A percentile compares a stretch with the other conserved stretches of the same genome.
phyloP scores from a whole-genome alignment of 2,797 vertebrate species.

The Anabas testudineus region DNA sequence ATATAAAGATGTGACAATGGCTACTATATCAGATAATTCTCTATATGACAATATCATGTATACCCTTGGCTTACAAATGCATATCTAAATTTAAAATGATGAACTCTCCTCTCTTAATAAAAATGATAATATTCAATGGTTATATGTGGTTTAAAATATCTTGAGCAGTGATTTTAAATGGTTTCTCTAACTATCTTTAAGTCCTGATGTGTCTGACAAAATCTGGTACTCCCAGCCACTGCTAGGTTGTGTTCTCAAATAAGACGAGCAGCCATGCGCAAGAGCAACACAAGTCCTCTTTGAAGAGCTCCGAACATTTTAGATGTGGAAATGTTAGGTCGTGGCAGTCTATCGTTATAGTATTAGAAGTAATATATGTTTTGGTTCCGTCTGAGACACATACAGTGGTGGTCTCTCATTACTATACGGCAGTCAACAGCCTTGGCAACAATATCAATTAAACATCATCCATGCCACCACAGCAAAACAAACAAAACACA shows the following conservation, averaged over 20 bases:
- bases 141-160: background rate
- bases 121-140: background rate
- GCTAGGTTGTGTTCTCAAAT: conserved; percentile 40
- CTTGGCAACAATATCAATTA: conserved; percentile 65
- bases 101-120: background rate
- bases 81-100: conserved; percentile 8
- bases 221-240: conserved; percentile 25
- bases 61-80: background rate
- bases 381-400: conserved; percentile 67
- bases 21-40: background rate
- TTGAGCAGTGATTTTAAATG: background rate
- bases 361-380: conserved; percentile 79
- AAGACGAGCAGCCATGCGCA: conserved; percentile 5
- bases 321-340: conserved; percentile 46
- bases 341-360: conserved; percentile 53
- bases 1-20: conserved; percentile 4
- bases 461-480: conserved; percentile 29
- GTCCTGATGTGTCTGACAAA: conserved; percentile 23
- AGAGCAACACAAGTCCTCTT: conserved; percentile 36
- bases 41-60: background rate
- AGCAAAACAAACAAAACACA: conserved; percentile 32
- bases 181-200: conserved; percentile 18
- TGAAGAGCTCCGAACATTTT: conserved; percentile 44
- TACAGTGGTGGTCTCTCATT: conserved; percentile 69
- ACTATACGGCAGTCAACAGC: conserved; percentile 52